Base-by-base conservation (phyloP, 2,797 vertebrate genomes). In the Rhadinocentrus ornatus region DNA sequence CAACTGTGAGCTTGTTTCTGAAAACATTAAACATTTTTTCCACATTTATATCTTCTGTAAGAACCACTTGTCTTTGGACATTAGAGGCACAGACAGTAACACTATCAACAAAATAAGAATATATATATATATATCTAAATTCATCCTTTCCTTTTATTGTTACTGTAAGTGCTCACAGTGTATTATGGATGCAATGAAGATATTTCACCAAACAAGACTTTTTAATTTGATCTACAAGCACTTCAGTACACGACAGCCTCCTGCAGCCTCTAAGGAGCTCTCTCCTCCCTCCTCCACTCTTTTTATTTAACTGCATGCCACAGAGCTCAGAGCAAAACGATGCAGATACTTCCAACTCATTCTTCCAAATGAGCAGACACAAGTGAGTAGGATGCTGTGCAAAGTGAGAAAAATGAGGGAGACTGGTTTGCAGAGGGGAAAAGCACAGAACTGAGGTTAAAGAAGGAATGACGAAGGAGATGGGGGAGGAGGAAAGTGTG, bases 281-380 rank as follows among this genome's bases (percentile, higher is more conserved):
- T 80, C 72, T 59, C 78, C 62, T 85, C 68, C 78, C 79, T 79
- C 83, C 84, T 88, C 83, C 70, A 57, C 76, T 83, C 75, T 66
- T 83, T 85, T 86, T 78, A 81, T 83, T 85, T 86, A 71, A 89
- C 72, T 69, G 52, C 77, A 62, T 31, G 24, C 67, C 71, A 57
- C 76, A 71, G 53, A 85, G 77, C 73, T 78, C 72, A 63, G 66
- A 73, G 81, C 72, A 81, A 77, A 77, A 80, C 74, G 74, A 27
- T 8, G 62, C 67, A 73, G 80, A 80, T 75, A 73, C 71, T 73
- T 86, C 71, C 81, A 83, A 84, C 82, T 89, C 68, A 54, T 81
- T 88, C 87, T 71, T 80, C 78, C 59, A 86, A 88, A 85, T 84
- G 70, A 88, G 80, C 70, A 83, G 39, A 27, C 86, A 83, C 72